phyloP scores from a whole-genome alignment of 2,888 invertebrate species.

The Eumerus sabulonum region DNA sequence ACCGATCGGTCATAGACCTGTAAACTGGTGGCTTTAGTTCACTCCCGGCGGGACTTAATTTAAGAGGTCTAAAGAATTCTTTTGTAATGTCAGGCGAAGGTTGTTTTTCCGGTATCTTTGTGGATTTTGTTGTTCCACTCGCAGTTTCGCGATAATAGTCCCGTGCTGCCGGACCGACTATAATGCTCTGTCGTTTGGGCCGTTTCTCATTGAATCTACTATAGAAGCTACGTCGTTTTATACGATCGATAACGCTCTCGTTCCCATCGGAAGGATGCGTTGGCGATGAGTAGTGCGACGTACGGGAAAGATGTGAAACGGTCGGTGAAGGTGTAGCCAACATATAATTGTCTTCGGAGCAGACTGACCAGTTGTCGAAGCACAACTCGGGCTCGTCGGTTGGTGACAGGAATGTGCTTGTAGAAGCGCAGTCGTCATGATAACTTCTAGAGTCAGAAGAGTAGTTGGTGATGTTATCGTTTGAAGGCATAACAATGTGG shows the following conservation, averaged over 20 bases:
- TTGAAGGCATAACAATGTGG: slow-evolving; percentile 75
- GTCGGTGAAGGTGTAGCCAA: slow-evolving; percentile 76
- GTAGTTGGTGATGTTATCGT: slow-evolving; percentile 77
- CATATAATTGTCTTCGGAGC: slow-evolving; percentile 81
- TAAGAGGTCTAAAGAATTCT: slow-evolving; percentile 76
- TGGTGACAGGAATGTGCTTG: slow-evolving; percentile 81
- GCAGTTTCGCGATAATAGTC: slow-evolving; percentile 80
- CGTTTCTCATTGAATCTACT: slow-evolving; percentile 92
- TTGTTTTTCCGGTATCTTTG: slow-evolving; percentile 70
- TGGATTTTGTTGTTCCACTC: slow-evolving; percentile 69
- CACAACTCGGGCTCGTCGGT: slow-evolving; percentile 81
- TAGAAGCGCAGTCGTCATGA: slow-evolving; percentile 78
- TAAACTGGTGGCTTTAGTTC: slow-evolving; percentile 77
- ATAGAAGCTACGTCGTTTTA: slow-evolving; percentile 93
- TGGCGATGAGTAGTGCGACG: slow-evolving; percentile 79
- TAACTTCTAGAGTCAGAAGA: slow-evolving; percentile 78
- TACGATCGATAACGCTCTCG: slow-evolving; percentile 91
- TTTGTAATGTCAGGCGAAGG: slow-evolving; percentile 77
- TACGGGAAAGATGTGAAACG: slow-evolving; percentile 77
- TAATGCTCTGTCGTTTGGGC: slow-evolving; percentile 84
- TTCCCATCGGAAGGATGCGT: slow-evolving; percentile 79
- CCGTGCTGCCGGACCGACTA: slow-evolving; percentile 82
- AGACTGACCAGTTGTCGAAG: slow-evolving; percentile 85
- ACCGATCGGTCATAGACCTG: slow-evolving; percentile 73
- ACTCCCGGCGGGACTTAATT: slow-evolving; percentile 76